Evolutionary conservation across 2,797 vertebrate species (phyloP), one percentile per base, ranked within the genome.

Genomic region (Lacerta agilis): DNA sequence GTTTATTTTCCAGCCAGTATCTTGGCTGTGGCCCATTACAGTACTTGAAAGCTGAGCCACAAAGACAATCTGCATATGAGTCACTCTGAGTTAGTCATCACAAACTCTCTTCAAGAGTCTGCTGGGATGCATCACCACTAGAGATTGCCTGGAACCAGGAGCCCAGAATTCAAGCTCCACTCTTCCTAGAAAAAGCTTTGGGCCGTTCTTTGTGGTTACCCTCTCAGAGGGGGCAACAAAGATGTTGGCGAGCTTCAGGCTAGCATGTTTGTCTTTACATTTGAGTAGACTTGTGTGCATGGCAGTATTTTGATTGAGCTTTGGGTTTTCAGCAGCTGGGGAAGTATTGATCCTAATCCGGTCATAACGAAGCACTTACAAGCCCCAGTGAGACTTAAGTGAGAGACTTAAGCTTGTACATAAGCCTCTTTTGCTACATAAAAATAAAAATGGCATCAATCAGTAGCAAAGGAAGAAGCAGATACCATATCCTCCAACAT

Each of bases 31-130:
- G 67, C 61, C 72, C 72, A 25, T 77, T 77, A 55, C 49, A 55
- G 49, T 55, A 20, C 73, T 78, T 88, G 69, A 88, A 77, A 88
- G 87, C 73, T 49, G 58, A 76, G 66, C 73, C 33, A 29, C 61
- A 36, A 76, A 87, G 23, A n/a, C 23, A 77, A 82, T 87, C 86
- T 49, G 17, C 2, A 11, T 67, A 36, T 77, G 58, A 87, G 43
- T 83, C 72, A 83, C 61, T 69, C 80, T 76, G 25, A 61, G 80
- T 83, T 80, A 88, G 6, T 78, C 45, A 41, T 78, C 49, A 15
- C 49, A 64, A 71, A 33, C 29, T 83, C 64, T 38, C 20, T 78
- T 78, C 29, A 64, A 43, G 77, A 83, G 43, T 8, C 80, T 69
- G 23, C 72, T 67, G 43, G 13, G 27, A 8, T 83, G 17, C 64